Conservation (phyloP, 2,888 invertebrate genomes). For the Atrina japonica region DNA sequence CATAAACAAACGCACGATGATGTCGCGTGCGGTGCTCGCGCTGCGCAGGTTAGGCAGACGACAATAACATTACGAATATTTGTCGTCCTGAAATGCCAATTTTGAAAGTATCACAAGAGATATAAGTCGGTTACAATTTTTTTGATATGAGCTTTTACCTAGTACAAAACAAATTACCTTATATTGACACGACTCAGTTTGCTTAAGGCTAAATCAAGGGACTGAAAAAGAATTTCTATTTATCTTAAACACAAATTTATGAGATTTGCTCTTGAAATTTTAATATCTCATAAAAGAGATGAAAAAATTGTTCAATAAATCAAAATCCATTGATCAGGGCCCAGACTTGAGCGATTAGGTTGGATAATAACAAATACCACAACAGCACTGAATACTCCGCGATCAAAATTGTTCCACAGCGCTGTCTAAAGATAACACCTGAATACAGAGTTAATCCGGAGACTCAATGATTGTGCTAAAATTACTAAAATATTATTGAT, state of each 20-base stretch:
- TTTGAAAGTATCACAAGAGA: background rate
- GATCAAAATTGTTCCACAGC: too few species aligned
- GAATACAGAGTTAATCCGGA: slow-evolving; percentile 6
- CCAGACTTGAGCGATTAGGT: too few species aligned
- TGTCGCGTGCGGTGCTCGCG: slow-evolving; percentile 36
- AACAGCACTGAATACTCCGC: too few species aligned
- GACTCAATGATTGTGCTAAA: slow-evolving; percentile 21
- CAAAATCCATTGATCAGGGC: too few species aligned
- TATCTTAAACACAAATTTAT: slow-evolving; percentile 12
- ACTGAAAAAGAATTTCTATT: slow-evolving; percentile 21
- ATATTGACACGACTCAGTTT: slow-evolving; percentile 25
- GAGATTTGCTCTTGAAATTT: slow-evolving; percentile 6
- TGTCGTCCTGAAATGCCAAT: background rate
- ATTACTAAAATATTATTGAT: slow-evolving; percentile 1
- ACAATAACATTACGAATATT: background rate
- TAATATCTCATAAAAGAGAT: slow-evolving; percentile 6
- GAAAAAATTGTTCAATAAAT: too few species aligned
- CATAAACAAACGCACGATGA: slow-evolving; percentile 20
- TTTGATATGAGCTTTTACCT: background rate
- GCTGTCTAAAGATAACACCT: slow-evolving; percentile 19
- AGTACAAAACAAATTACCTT: slow-evolving; percentile 23
- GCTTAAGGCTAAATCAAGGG: slow-evolving; percentile 20
- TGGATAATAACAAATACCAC: too few species aligned
- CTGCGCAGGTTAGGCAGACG: slow-evolving; percentile 5
- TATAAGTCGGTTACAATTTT: background rate